Evolutionary conservation across 2,797 vertebrate genomes (phyloP).

Genomic region (Schizothorax lantsangensis): DNA sequence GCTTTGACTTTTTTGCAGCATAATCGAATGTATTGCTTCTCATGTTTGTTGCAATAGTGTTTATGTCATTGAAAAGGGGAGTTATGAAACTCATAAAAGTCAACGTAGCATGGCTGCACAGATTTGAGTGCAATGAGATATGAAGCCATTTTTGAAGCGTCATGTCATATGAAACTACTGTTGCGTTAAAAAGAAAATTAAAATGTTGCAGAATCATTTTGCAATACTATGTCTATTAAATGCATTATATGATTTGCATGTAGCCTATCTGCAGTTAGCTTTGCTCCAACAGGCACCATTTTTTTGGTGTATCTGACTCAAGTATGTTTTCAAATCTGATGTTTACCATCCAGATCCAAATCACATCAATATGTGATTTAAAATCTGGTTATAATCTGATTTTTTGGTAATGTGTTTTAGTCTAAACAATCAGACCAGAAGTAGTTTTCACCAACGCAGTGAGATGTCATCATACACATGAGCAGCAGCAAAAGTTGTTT

Average conservation of each 20-base stretch:
- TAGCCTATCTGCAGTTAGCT: background rate
- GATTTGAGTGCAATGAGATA: conserved; percentile 43
- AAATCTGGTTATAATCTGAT: background rate
- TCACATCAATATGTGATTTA: background rate
- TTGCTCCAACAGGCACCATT: background rate
- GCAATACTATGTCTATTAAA: background rate
- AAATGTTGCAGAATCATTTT: conserved; percentile 22
- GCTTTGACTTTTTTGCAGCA: background rate
- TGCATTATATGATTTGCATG: conserved; percentile 9
- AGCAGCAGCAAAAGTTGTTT: background rate
- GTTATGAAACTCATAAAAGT: conserved; percentile 33
- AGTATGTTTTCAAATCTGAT: background rate
- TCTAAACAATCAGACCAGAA: background rate
- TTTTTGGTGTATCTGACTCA: background rate
- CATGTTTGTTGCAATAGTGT: background rate
- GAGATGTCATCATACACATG: background rate
- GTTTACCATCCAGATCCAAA: background rate
- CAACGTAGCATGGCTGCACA: conserved; percentile 24
- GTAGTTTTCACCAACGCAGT: background rate
- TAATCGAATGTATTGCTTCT: background rate
- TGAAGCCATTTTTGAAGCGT: conserved; percentile 14
- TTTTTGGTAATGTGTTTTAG: background rate
- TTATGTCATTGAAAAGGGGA: conserved; percentile 2
- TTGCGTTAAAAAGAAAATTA: background rate
- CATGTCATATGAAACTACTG: conserved; percentile 20